Percentiles rank a stretch among this genome's conserved stretches.
Evolutionary conservation across 53 echinoderm and acorn worm genomes (phyloP).

Genomic region (Antedon mediterranea): DNA sequence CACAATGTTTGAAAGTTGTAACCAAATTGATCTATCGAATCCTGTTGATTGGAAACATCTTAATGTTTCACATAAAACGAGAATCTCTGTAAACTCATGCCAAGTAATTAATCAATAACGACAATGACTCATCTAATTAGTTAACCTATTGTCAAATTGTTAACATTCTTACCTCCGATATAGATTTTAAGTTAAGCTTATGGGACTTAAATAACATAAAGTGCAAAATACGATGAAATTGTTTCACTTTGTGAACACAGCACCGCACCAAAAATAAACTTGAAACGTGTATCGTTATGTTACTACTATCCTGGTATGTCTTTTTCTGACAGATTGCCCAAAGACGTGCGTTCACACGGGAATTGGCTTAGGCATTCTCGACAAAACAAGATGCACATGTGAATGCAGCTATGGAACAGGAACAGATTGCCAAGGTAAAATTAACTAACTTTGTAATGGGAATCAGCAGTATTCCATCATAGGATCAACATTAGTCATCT

Average conservation of each 20-base stretch:
- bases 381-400: constrained; percentile 26
- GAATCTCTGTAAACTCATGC: background rate
- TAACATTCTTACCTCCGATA: background rate
- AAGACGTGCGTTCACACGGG: constrained; percentile 37
- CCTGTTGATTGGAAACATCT: background rate
- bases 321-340: constrained; percentile 17
- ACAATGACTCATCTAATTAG: background rate
- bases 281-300: background rate
- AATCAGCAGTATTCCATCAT: too few relatives aligned
- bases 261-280: background rate
- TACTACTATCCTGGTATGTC: background rate
- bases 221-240: background rate
- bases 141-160: background rate
- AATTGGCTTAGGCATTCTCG: constrained; percentile 28
- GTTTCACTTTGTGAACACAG: background rate
- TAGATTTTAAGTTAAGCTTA: too few relatives aligned
- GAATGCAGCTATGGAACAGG: constrained; percentile 26
- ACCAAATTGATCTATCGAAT: background rate
- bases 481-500: too few relatives aligned
- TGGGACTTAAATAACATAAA: background rate
- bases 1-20: background rate
- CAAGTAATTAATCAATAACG: background rate
- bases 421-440: constrained; percentile 31
- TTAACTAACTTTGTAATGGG: too few relatives aligned
- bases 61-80: background rate